phyloP scores from a whole-genome alignment of 2,797 vertebrate species.

The Sebastes minor region DNA sequence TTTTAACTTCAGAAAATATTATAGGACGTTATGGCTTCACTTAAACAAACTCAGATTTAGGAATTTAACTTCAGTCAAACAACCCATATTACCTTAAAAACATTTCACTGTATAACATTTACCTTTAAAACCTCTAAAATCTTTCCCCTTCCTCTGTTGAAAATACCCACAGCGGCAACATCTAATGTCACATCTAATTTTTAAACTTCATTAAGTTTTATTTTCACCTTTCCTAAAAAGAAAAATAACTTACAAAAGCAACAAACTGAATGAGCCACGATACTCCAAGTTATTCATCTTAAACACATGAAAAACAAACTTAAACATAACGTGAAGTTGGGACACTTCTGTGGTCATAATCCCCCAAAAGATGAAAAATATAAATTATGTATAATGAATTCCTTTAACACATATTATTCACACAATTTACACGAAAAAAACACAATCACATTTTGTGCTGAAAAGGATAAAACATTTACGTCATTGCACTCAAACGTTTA shows the following conservation, averaged over 20 bases:
- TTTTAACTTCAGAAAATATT: neutral
- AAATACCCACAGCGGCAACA: neutral
- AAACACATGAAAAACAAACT: neutral
- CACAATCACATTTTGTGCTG: conserved; percentile 40
- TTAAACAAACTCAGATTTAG: neutral
- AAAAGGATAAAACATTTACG: conserved; percentile 39
- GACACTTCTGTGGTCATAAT: conserved; percentile 12
- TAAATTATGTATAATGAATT: conserved; percentile 37
- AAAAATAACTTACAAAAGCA: conserved; percentile 11
- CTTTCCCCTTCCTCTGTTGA: neutral
- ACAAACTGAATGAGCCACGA: neutral
- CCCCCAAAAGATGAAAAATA: conserved; percentile 7
- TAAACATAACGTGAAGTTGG: neutral
- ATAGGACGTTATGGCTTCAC: conserved; percentile 1
- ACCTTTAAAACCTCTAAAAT: neutral
- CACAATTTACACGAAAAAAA: conserved; percentile 35
- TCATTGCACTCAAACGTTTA: conserved; percentile 62
- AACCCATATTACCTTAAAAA: neutral
- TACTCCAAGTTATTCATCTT: neutral
- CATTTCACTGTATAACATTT: no score
- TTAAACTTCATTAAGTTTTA: neutral
- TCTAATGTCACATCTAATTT: neutral
- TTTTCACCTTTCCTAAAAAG: neutral
- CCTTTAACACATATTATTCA: conserved; percentile 25
- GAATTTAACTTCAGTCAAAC: neutral